Percentiles rank a stretch among this genome's conserved stretches.
Conservation (phyloP, 2,797 vertebrate species). For the Neoniphon sammara region DNA sequence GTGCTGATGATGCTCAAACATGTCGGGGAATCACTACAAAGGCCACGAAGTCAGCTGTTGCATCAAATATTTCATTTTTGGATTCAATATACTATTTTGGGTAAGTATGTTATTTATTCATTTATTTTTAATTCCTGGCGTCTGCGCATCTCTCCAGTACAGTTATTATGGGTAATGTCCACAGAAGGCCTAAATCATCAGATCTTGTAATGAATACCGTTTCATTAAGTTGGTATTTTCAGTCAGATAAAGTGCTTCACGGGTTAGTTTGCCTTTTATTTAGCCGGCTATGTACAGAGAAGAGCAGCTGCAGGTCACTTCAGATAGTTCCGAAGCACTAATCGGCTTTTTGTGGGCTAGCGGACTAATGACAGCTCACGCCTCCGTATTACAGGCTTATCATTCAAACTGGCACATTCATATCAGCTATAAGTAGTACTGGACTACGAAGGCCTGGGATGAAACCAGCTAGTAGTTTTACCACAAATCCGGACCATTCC, state of each 20-base stretch:
- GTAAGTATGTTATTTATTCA: slow-evolving; percentile 80
- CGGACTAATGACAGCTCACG: slow-evolving; percentile 48
- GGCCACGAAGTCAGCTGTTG: slow-evolving; percentile 99
- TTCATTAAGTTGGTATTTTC: neutral
- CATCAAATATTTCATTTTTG: slow-evolving; percentile 99
- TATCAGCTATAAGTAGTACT: neutral
- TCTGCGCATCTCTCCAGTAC: slow-evolving; percentile 5
- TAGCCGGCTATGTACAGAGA: neutral
- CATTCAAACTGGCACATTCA: slow-evolving; percentile 13
- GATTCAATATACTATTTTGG: slow-evolving; percentile 99
- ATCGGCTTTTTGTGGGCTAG: slow-evolving; percentile 70
- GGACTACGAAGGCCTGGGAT: too few relatives aligned
- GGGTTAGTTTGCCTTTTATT: neutral
- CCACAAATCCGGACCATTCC: too few relatives aligned
- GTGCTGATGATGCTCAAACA: slow-evolving; percentile 87
- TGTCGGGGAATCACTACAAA: slow-evolving; percentile 97
- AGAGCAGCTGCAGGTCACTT: slow-evolving; percentile 34
- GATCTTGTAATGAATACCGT: neutral
- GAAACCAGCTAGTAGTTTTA: too few relatives aligned
- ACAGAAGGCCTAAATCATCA: slow-evolving; percentile 26
- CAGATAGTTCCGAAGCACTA: slow-evolving; percentile 41
- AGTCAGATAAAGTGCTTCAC: neutral
- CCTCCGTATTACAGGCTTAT: slow-evolving; percentile 21
- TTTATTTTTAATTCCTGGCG: too few relatives aligned
- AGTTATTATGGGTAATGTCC: neutral